Evolutionary conservation across 1,140 invertebrate genomes (phyloP), one percentile per base, ranked within the genome.

Genomic region (Leptoteleia sp.): DNA sequence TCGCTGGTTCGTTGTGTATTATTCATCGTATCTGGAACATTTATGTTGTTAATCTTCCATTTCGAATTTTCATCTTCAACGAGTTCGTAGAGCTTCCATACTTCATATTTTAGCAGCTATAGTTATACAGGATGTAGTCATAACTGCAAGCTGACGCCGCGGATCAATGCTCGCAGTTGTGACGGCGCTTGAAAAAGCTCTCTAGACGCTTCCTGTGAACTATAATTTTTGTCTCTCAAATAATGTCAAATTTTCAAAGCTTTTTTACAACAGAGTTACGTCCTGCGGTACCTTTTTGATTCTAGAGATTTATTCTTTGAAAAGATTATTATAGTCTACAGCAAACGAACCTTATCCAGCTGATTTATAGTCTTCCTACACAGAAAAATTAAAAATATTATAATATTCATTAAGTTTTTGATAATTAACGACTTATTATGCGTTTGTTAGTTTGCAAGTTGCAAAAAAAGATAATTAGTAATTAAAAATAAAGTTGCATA

Each of bases 91-190:
- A 71, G 76, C 73, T 67, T 76, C 45, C 52, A 76, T 62, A 55
- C 64, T 77, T 73, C 50, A 70, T 76, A 73, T 75, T 70, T 55
- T 27, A 71, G 22, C 48, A 47, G 50, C 64, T 81, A 80, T 76
- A 81, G 80, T 52, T 79, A 76, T 80, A 79, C 11, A 9, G n/a
- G 48, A 16, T 55, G 40, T 67, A 77, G 68, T 79, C 81, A 88
- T 89, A 87, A 89, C 85, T 85, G 82, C 87, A 89, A 89, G 87
- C 87, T 89, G 87, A 88, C 87, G 87, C 87, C 67, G 33, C 50
- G 85, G 87, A 88, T 88, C 87, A 81, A 88, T 88, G 87, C 70
- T 78, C 52, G 57, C 67, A 81, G 79, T 79, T 76, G 85, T 82
- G 84, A 85, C 83, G 84, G 84, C 83, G 84, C 85, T 76, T 52